A percentile compares a stretch with the other conserved stretches of the same genome.
These are phyloP conservation scores for Clangula hyemalis DNA, from an alignment of 2,797 vertebrate species.

Conservation along the genomic window DNA sequence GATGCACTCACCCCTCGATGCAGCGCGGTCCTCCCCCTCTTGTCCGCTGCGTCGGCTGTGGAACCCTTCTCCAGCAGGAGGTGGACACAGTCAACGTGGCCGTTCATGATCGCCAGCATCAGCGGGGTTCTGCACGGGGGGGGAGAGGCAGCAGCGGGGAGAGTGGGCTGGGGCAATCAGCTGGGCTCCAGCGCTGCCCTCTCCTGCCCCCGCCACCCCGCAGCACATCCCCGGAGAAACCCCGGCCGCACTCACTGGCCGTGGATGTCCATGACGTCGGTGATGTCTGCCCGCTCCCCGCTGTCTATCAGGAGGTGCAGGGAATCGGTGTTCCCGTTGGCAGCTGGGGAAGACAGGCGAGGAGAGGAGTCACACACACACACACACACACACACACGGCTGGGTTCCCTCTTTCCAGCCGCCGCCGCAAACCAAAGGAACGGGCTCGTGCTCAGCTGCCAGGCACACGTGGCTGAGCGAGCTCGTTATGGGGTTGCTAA, in stretches of 20 bases:
- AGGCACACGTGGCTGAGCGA: background rate
- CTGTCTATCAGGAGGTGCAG: constrained; percentile 94
- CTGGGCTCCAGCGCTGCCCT: accelerated
- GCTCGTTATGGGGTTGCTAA: background rate
- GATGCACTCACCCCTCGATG: constrained; percentile 87
- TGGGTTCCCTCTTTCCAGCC: background rate
- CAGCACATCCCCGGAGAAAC: background rate
- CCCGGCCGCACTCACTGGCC: constrained; percentile 87
- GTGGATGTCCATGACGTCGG: constrained; percentile 87
- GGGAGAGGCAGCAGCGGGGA: background rate
- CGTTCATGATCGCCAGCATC: constrained; percentile 93
- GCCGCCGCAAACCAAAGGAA: background rate
- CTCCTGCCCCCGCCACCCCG: background rate
- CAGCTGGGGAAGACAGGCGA: constrained; percentile 77
- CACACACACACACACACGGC: background rate
- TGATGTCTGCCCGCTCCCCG: constrained; percentile 84
- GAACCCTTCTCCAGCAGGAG: constrained; percentile 94
- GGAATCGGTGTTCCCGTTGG: constrained; percentile 92
- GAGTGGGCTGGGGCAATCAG: background rate
- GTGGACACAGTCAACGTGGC: constrained; percentile 92
- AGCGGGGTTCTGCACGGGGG: constrained; percentile 85
- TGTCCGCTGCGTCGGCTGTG: constrained; percentile 90
- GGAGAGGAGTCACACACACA: accelerated
- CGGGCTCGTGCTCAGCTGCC: background rate
- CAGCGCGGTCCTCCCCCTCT: constrained; percentile 90